phyloP scores from a whole-genome alignment of 2,113 vertebrate species.

The Caranx ignobilis region DNA sequence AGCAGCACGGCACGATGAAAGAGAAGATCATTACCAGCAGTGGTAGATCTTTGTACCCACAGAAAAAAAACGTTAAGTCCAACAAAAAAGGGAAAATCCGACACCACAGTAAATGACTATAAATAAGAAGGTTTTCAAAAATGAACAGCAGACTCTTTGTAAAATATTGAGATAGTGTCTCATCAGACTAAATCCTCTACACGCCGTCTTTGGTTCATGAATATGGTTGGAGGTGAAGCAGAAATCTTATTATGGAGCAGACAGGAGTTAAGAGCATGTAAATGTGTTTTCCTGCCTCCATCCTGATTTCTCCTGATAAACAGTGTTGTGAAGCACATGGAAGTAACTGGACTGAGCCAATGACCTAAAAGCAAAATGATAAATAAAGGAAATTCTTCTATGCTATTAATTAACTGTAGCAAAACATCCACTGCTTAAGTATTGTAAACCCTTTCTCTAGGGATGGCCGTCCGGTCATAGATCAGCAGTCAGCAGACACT shows the following conservation, averaged over 20 bases:
- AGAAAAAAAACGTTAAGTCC: neutral
- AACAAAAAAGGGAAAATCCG: neutral
- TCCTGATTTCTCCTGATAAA: neutral
- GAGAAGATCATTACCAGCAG: neutral
- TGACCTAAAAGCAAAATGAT: neutral
- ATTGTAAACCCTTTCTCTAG: too few relatives aligned
- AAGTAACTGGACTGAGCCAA: neutral
- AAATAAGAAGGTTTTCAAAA: neutral
- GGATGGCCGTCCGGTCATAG: neutral
- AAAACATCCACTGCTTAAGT: too few relatives aligned
- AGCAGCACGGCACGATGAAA: conserved; percentile 6
- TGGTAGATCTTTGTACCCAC: neutral
- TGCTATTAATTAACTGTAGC: too few relatives aligned
- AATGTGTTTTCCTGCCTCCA: neutral
- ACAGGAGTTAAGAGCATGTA: neutral
- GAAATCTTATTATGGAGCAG: neutral
- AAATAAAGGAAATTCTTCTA: too few relatives aligned
- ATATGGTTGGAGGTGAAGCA: neutral
- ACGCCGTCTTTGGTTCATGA: neutral
- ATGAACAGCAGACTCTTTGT: neutral
- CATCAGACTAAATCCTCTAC: neutral
- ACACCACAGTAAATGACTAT: conserved; percentile 11
- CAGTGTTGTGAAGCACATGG: neutral
- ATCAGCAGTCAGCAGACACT: neutral
- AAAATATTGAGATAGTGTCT: neutral